phyloP scores from a whole-genome alignment of 2,113 vertebrate genomes.

The Percina caprodes region DNA sequence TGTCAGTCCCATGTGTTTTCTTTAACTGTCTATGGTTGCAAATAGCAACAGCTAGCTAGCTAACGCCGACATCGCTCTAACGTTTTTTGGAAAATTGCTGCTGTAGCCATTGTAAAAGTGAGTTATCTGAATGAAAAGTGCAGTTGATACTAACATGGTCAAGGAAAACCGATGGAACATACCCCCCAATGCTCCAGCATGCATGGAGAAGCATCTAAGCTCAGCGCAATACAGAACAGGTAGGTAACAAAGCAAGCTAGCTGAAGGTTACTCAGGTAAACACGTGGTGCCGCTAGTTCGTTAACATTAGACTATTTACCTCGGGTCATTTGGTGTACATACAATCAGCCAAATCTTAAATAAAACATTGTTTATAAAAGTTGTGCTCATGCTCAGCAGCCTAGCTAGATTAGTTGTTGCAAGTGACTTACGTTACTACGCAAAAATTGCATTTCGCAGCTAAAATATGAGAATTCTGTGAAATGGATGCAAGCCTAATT shows the following conservation, averaged over 20 bases:
- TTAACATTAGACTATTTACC: not conserved
- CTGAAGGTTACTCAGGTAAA: not conserved
- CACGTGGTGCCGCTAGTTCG: slow-evolving; percentile 44
- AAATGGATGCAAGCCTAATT: not conserved
- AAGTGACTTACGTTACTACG: not conserved
- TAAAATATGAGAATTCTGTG: not conserved
- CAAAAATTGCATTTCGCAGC: not conserved
- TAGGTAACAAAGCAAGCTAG: slow-evolving; percentile 47
- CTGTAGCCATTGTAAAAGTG: not conserved
- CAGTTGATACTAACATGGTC: slow-evolving; percentile 75
- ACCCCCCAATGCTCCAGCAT: slow-evolving; percentile 91
- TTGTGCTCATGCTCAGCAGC: not conserved
- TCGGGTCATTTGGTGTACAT: not conserved
- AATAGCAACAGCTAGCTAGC: slow-evolving; percentile 2
- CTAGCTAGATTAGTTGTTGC: not conserved
- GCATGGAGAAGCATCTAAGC: slow-evolving; percentile 94
- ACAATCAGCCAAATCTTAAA: not conserved
- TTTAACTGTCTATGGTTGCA: no score
- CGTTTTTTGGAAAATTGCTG: not conserved
- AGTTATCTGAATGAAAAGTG: slow-evolving; percentile 64
- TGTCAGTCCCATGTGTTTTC: slow-evolving; percentile 52
- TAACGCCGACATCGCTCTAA: not conserved
- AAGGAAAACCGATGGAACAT: slow-evolving; percentile 89
- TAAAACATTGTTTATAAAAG: not conserved
- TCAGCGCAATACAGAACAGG: slow-evolving; percentile 88